phyloP scores from a whole-genome alignment of 2,113 vertebrate genomes.

The Elanoides forficatus region DNA sequence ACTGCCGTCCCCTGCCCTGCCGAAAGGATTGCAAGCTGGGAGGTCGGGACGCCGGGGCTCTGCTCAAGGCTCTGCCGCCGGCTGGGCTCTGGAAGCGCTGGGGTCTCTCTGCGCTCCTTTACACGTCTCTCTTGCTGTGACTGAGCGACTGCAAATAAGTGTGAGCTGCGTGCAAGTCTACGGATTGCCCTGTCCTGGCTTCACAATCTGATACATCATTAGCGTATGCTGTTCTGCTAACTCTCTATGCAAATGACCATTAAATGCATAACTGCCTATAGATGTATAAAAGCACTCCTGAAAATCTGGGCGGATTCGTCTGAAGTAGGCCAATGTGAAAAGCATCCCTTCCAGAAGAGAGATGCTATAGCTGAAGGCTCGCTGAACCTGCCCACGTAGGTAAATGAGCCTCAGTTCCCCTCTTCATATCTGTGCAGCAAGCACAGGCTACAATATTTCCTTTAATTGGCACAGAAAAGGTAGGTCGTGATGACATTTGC shows the following conservation, averaged over 20 bases:
- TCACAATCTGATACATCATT: rapidly evolving
- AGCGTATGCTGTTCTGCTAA: not conserved
- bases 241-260: too few relatives aligned
- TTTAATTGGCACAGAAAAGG: not conserved
- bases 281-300: not conserved
- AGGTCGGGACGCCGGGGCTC: not conserved
- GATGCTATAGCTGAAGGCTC: not conserved
- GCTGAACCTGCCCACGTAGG: not conserved
- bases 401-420: not conserved
- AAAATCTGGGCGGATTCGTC: not conserved
- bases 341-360: not conserved
- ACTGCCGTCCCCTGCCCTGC: too few relatives aligned
- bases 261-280: not conserved
- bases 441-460: not conserved
- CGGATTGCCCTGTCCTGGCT: not conserved
- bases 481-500: rapidly evolving
- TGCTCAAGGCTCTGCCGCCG: not conserved
- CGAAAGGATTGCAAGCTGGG: rapidly evolving
- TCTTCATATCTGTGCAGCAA: rapidly evolving
- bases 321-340: not conserved
- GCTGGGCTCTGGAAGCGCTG: not conserved
- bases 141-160: not conserved
- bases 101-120: not conserved
- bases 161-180: not conserved
- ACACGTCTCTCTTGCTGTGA: not conserved